Percentiles rank a stretch among this genome's conserved stretches.
phyloP scores from a whole-genome alignment of 2,797 vertebrate species.

The Todus mexicanus region DNA sequence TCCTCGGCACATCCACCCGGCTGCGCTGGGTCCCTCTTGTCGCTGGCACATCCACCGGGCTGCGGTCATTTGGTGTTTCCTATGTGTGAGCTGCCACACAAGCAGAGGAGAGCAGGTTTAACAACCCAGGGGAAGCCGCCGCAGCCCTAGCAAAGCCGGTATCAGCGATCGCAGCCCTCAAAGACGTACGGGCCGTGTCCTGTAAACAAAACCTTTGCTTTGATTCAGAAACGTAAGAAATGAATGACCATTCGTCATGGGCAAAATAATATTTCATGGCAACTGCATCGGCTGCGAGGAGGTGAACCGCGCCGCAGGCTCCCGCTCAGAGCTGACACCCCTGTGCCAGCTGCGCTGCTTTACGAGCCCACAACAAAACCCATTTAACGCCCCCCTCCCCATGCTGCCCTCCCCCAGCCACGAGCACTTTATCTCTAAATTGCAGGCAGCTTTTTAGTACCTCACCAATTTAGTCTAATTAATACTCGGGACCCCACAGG shows the following conservation, averaged over 20 bases:
- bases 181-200: neutral
- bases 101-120: neutral
- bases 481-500: constrained; percentile 25
- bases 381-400: neutral
- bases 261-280: neutral
- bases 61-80: neutral
- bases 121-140: neutral
- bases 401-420: neutral
- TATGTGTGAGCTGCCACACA: neutral
- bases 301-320: neutral
- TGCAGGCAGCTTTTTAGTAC: constrained; percentile 51
- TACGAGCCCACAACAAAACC: constrained; percentile 19
- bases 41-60: no score
- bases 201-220: neutral
- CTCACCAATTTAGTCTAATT: constrained; percentile 52
- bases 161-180: neutral
- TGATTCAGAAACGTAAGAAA: neutral
- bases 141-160: neutral
- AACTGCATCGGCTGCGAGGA: neutral
- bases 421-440: constrained; percentile 51
- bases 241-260: neutral
- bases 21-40: neutral
- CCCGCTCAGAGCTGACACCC: neutral
- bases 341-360: neutral
- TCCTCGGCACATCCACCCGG: accelerated